Evolutionary conservation across 2,797 vertebrate genomes (phyloP).

Genomic region (Sebastes dallii): DNA sequence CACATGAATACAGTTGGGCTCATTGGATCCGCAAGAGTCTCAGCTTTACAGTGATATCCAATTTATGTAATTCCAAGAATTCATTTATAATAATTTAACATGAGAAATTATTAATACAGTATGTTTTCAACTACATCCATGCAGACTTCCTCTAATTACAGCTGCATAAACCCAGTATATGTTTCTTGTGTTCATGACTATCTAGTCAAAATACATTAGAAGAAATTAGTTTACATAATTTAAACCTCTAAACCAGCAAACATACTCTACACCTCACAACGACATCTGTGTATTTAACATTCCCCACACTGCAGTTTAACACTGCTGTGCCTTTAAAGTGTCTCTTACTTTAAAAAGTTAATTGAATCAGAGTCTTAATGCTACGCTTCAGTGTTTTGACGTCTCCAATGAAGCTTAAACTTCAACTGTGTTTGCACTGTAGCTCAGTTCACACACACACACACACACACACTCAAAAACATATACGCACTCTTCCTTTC

Average conservation of each 20-base stretch:
- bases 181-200: neutral
- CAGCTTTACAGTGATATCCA: too few species aligned
- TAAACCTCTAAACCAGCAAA: neutral
- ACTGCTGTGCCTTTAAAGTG: conserved; percentile 8
- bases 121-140: neutral
- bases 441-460: conserved; percentile 15
- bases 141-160: neutral
- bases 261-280: neutral
- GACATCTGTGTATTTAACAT: conserved; percentile 2
- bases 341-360: conserved; percentile 57
- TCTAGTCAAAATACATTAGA: neutral
- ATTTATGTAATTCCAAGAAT: neutral
- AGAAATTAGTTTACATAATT: neutral
- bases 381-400: conserved; percentile 58
- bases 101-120: neutral
- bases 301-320: conserved; percentile 11
- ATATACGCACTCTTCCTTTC: neutral
- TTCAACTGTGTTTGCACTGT: conserved; percentile 30
- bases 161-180: neutral
- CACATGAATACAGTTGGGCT: too few species aligned
- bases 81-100: neutral
- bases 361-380: conserved; percentile 64
- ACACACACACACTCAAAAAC: conserved; percentile 1
- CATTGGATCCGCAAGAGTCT: too few species aligned
- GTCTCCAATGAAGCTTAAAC: conserved; percentile 60